Evolutionary conservation across 2,888 invertebrate species (phyloP).

Genomic region (Gnatocerus cornutus): DNA sequence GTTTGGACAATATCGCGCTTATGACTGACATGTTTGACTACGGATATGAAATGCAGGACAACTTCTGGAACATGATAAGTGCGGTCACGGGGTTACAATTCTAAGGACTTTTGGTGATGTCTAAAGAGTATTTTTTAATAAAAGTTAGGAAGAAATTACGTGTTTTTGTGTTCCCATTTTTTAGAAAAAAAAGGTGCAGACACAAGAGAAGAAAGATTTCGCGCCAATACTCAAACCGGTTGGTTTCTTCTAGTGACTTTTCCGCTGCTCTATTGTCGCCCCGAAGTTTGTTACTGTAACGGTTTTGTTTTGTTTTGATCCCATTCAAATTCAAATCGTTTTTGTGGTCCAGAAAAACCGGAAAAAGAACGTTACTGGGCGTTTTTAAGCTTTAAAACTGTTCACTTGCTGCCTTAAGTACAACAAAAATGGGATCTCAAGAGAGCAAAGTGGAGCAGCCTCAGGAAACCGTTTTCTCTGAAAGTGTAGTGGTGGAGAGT

Average conservation of each 20-base stretch:
- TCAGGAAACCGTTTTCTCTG: conserved; percentile 8
- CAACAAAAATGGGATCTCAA: conserved; percentile 56
- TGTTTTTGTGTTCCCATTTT: too few relatives aligned
- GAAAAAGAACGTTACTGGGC: not conserved
- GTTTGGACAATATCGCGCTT: conserved; percentile 27
- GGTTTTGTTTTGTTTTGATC: conserved; percentile 41
- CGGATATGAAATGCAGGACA: conserved; percentile 39
- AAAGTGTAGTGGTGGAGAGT: conserved; percentile 16
- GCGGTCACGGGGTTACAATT: not conserved
- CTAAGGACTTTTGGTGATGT: too few relatives aligned
- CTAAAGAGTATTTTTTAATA: too few relatives aligned
- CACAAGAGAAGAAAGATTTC: too few relatives aligned
- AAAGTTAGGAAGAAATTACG: too few relatives aligned
- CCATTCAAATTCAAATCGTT: conserved; percentile 34
- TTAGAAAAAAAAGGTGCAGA: too few relatives aligned
- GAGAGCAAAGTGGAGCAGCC: conserved; percentile 54
- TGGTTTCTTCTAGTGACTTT: not conserved
- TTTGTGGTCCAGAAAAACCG: not conserved
- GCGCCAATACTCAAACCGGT: not conserved
- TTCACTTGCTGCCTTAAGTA: too few relatives aligned
- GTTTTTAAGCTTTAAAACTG: not conserved
- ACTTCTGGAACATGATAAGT: conserved; percentile 28
- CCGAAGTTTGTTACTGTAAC: conserved; percentile 17
- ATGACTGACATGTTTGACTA: conserved; percentile 39
- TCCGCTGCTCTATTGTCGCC: not conserved